phyloP scores from a whole-genome alignment of 1,140 invertebrate genomes.

The Apis laboriosa region DNA sequence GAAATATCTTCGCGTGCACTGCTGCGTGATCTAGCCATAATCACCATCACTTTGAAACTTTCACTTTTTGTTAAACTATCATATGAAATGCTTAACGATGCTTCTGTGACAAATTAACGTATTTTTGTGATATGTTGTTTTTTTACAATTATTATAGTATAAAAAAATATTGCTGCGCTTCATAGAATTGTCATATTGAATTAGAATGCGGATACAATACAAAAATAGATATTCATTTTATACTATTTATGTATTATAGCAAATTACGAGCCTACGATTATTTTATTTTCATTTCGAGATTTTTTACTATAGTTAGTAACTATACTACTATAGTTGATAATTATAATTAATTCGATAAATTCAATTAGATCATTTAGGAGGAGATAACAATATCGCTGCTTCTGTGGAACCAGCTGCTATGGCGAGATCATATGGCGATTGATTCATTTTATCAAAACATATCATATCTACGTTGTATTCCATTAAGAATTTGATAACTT shows the following conservation, averaged over 20 bases:
- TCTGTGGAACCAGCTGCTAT: constrained; percentile 66
- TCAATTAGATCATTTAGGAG: neutral
- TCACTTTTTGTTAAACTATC: constrained; percentile 53
- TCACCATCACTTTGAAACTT: constrained; percentile 21
- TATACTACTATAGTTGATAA: no score
- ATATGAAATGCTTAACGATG: constrained; percentile 2
- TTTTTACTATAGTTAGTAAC: neutral
- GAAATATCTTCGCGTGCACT: constrained; percentile 56
- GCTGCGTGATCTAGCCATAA: constrained; percentile 15
- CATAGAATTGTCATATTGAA: neutral
- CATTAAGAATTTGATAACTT: constrained; percentile 78
- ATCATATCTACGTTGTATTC: constrained; percentile 72
- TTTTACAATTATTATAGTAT: neutral
- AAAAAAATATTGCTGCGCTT: neutral
- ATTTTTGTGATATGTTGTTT: neutral
- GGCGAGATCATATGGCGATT: constrained; percentile 81
- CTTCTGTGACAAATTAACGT: neutral
- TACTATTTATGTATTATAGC: neutral
- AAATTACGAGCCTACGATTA: no score
- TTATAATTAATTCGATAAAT: no score
- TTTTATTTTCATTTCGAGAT: constrained; percentile 22
- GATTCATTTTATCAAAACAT: constrained; percentile 77
- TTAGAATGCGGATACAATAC: neutral
- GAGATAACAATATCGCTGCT: constrained; percentile 58
- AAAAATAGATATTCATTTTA: neutral